Percentiles rank a stretch among this genome's conserved stretches.
Conservation (phyloP, 1,140 invertebrate species). For the Panagrolaimus sp. region DNA sequence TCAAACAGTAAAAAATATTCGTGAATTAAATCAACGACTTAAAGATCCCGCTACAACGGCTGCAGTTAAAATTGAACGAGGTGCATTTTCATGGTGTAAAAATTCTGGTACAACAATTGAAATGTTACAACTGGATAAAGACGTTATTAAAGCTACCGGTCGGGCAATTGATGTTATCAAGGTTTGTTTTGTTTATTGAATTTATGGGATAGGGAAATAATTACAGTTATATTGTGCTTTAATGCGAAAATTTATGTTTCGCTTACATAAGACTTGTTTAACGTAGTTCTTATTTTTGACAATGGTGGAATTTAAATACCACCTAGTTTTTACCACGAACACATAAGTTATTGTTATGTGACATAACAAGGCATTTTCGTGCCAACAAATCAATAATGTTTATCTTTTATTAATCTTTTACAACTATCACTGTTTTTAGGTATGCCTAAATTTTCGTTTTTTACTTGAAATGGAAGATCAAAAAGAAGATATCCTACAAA, state of each 20-base stretch:
- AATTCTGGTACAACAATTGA: conserved; percentile 15
- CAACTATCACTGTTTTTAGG: background rate
- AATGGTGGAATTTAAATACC: too few species aligned
- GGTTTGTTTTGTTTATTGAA: background rate
- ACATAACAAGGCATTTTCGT: too few species aligned
- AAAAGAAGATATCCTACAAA: conserved; percentile 14
- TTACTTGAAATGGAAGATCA: conserved; percentile 6
- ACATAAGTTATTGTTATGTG: too few species aligned
- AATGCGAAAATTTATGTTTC: too few species aligned
- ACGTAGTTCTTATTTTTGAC: too few species aligned
- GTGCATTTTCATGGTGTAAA: conserved; percentile 15
- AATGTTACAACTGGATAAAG: conserved; percentile 18
- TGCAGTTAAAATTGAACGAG: conserved; percentile 13
- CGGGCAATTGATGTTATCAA: conserved; percentile 17
- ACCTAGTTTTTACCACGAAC: too few species aligned
- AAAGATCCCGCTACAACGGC: background rate
- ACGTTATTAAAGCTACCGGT: conserved; percentile 19
- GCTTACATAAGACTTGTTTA: too few species aligned
- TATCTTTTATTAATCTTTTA: too few species aligned
- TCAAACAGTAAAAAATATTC: background rate
- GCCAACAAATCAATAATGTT: too few species aligned
- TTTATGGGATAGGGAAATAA: too few species aligned
- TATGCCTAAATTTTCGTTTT: background rate
- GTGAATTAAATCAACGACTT: conserved; percentile 16
- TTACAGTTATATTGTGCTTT: too few species aligned